Conservation (phyloP, 2,113 vertebrate species). For the Pipa parva region DNA sequence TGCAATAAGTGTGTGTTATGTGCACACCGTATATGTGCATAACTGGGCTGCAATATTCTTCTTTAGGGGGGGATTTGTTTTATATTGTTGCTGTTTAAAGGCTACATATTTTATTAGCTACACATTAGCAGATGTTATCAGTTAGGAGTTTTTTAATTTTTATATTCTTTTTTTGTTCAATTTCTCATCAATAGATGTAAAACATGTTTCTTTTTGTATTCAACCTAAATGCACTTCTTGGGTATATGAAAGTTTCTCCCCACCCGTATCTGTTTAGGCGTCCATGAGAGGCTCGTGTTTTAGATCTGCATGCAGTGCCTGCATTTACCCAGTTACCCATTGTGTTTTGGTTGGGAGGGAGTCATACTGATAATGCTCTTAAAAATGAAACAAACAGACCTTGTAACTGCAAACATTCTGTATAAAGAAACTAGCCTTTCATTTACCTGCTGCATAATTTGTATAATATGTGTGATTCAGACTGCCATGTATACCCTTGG, state of each 20-base stretch:
- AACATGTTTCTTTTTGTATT: slow-evolving; percentile 35
- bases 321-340: slow-evolving; percentile 69
- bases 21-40: slow-evolving; percentile 22
- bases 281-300: slow-evolving; percentile 68
- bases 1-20: slow-evolving; percentile 49
- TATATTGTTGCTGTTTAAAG: neutral
- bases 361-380: slow-evolving; percentile 65
- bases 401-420: slow-evolving; percentile 72
- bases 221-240: slow-evolving; percentile 47
- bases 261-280: slow-evolving; percentile 58
- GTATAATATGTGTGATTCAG: slow-evolving; percentile 65
- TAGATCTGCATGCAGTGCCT: slow-evolving; percentile 74
- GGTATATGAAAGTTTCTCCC: slow-evolving; percentile 56
- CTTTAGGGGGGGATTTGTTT: neutral
- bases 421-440: slow-evolving; percentile 70
- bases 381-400: slow-evolving; percentile 60
- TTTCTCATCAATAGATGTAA: too few relatives aligned
- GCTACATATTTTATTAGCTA: neutral
- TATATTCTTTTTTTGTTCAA: neutral
- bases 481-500: slow-evolving; percentile 70
- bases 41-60: slow-evolving; percentile 38
- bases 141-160: too few relatives aligned
- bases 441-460: slow-evolving; percentile 82
- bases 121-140: slow-evolving; percentile 3
- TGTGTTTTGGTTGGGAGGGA: slow-evolving; percentile 61